phyloP scores from a whole-genome alignment of 2,888 invertebrate species.

The Dicyrtomina minuta region DNA sequence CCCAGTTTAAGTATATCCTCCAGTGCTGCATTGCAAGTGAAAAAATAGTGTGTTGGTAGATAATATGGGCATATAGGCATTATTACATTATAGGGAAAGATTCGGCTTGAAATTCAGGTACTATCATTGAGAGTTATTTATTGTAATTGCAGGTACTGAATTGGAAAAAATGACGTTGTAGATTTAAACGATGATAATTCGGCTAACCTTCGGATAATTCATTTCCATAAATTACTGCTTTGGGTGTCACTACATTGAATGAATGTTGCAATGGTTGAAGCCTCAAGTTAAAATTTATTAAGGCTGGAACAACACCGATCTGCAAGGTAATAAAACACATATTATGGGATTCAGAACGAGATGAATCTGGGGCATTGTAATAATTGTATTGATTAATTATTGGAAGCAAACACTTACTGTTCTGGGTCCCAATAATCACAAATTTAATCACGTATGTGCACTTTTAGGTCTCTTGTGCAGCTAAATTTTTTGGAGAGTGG shows the following conservation, averaged over 20 bases:
- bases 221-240: constrained; percentile 77
- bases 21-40: constrained; percentile 32
- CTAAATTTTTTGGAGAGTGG: no score
- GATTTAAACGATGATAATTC: neutral
- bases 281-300: constrained; percentile 91
- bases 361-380: neutral
- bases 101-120: neutral
- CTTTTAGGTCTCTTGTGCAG: neutral
- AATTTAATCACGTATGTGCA: no score
- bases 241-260: constrained; percentile 79
- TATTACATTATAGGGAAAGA: neutral
- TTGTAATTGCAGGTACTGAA: neutral
- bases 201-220: constrained; percentile 67
- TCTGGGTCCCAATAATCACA: no score
- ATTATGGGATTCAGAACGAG: neutral
- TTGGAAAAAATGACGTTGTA: neutral
- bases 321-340: constrained; percentile 56
- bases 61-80: no score
- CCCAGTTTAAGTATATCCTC: constrained; percentile 38
- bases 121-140: neutral
- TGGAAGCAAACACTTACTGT: no score
- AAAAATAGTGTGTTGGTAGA: neutral
- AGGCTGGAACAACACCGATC: constrained; percentile 76
- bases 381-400: no score
- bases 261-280: constrained; percentile 82